Conservation (phyloP, 1,140 invertebrate species). For the Halesus radiatus region DNA sequence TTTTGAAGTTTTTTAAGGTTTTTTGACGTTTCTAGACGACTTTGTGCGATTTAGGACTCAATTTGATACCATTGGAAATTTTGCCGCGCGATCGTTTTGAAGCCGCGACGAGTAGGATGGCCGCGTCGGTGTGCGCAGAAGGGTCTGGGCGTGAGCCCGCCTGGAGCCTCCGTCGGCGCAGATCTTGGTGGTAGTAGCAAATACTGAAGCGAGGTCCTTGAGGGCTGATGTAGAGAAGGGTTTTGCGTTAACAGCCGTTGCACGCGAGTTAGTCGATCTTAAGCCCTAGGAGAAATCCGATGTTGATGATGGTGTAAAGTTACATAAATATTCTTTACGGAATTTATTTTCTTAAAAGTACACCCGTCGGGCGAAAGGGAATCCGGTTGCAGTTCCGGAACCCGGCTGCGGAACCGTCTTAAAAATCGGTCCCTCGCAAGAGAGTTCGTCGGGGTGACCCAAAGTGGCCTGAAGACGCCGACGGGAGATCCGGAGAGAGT, state of each 20-base stretch:
- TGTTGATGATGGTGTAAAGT: constrained; percentile 64
- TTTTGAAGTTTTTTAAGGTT: too few relatives aligned
- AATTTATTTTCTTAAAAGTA: constrained; percentile 60
- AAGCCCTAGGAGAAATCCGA: constrained; percentile 78
- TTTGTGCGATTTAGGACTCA: too few relatives aligned
- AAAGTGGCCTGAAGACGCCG: constrained; percentile 77
- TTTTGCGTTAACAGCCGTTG: constrained; percentile 93
- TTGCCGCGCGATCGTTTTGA: constrained; percentile 21
- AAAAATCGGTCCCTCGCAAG: constrained; percentile 73
- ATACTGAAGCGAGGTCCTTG: constrained; percentile 88
- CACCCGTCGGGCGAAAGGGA: constrained; percentile 76
- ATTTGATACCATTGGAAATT: too few relatives aligned
- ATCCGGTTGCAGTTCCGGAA: constrained; percentile 82
- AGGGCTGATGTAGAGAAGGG: constrained; percentile 92
- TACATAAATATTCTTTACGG: too few relatives aligned
- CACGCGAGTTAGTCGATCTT: constrained; percentile 91
- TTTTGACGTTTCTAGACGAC: too few relatives aligned
- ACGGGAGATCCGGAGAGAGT: constrained; percentile 82
- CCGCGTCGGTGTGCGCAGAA: constrained; percentile 81
- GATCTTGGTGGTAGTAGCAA: constrained; percentile 92
- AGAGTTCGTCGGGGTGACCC: constrained; percentile 67
- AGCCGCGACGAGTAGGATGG: constrained; percentile 78
- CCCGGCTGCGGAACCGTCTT: constrained; percentile 78
- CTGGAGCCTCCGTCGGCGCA: constrained; percentile 81
- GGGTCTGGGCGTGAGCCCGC: constrained; percentile 80